Conservation (phyloP, 2,888 invertebrate species). For the Ophonus ardosiacus region DNA sequence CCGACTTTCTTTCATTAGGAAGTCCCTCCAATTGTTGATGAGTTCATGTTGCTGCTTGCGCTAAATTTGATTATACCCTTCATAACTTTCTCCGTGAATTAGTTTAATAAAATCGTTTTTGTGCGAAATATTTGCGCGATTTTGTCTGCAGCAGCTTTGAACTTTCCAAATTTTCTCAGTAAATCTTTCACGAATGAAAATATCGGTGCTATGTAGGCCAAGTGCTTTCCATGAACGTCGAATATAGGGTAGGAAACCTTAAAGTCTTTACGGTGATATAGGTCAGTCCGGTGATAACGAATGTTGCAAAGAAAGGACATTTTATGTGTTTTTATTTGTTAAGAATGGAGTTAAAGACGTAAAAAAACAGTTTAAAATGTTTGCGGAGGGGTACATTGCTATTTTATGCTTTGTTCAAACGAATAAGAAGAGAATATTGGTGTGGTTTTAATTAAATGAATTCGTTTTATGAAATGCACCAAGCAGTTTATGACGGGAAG, state of each 20-base stretch:
- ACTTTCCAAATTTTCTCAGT: slow-evolving; percentile 33
- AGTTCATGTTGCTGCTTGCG: background rate
- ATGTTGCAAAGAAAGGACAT: background rate
- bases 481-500: slow-evolving; percentile 41
- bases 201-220: slow-evolving; percentile 19
- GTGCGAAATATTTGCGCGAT: slow-evolving; percentile 30
- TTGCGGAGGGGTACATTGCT: background rate
- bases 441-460: slow-evolving; percentile 42
- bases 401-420: slow-evolving; percentile 5
- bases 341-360: background rate
- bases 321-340: slow-evolving; percentile 7
- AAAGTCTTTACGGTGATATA: background rate
- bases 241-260: background rate
- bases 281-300: slow-evolving; percentile 1
- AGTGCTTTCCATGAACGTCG: slow-evolving; percentile 18
- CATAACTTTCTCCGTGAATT: slow-evolving; percentile 26
- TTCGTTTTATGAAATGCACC: slow-evolving; percentile 22
- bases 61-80: slow-evolving; percentile 35
- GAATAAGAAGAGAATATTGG: slow-evolving; percentile 11
- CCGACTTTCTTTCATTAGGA: slow-evolving; percentile 19
- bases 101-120: slow-evolving; percentile 33
- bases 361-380: background rate
- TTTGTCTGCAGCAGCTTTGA: slow-evolving; percentile 21
- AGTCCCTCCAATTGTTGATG: slow-evolving; percentile 20
- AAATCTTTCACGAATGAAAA: slow-evolving; percentile 16